A percentile compares a stretch with the other conserved stretches of the same genome.
phyloP scores from a whole-genome alignment of 2,113 vertebrate genomes.

The Lophochroa leadbeateri region DNA sequence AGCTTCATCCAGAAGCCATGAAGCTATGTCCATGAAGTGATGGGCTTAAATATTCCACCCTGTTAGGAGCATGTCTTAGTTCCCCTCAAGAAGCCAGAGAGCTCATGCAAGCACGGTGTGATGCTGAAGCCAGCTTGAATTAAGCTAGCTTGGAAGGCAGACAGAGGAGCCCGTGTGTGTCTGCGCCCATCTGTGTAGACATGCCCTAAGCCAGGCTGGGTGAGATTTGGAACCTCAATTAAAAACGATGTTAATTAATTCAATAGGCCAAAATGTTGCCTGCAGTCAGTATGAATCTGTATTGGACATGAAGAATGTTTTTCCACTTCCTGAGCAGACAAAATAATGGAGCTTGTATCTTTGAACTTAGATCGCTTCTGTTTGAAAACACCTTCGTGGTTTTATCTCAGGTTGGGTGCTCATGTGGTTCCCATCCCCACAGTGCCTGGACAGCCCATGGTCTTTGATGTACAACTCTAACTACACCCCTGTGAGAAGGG shows the following conservation, averaged over 20 bases:
- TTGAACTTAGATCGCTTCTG: neutral
- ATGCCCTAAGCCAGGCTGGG: constrained; percentile 41
- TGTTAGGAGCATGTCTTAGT: neutral
- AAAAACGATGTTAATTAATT: constrained; percentile 28
- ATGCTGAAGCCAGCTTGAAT: neutral
- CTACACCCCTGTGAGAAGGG: neutral
- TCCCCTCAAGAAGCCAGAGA: neutral
- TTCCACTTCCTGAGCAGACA: neutral
- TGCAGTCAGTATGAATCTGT: neutral
- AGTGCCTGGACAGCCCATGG: neutral
- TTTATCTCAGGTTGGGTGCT: neutral
- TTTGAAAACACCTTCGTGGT: neutral
- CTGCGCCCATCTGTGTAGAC: constrained; percentile 51
- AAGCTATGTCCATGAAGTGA: neutral
- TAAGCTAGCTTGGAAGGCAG: constrained; percentile 14
- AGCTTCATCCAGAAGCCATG: neutral
- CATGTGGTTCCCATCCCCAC: neutral
- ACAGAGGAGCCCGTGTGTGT: neutral
- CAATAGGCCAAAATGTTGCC: constrained; percentile 7
- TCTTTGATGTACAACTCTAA: neutral
- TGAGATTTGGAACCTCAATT: constrained; percentile 27
- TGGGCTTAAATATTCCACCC: neutral
- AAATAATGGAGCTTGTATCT: neutral
- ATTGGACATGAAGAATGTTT: constrained; percentile 11
- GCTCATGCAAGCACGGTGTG: accelerated